Conservation (phyloP, 2,888 invertebrate species). For the Cephus runcator region DNA sequence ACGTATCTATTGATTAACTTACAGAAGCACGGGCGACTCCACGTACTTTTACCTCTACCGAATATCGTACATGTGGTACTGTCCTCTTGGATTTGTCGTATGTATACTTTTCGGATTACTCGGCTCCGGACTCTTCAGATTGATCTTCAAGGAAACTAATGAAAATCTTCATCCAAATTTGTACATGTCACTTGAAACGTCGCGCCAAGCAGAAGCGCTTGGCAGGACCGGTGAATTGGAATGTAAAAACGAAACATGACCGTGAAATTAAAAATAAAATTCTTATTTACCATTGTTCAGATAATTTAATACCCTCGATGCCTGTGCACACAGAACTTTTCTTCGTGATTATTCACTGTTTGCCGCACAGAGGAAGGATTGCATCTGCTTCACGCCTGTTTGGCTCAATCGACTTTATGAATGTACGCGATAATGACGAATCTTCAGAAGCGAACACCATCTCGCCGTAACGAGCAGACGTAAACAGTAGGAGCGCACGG, state of each 20-base stretch:
- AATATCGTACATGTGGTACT: slow-evolving; percentile 59
- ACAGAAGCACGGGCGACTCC: slow-evolving; percentile 15
- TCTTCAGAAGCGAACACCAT: slow-evolving; percentile 3
- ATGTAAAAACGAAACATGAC: not conserved
- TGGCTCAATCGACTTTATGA: not conserved
- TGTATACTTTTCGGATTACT: slow-evolving; percentile 39
- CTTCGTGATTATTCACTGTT: not conserved
- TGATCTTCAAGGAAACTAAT: not conserved
- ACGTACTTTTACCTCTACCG: slow-evolving; percentile 54
- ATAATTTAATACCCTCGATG: not conserved
- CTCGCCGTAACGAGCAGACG: slow-evolving; percentile 33
- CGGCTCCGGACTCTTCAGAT: not conserved
- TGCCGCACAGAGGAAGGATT: not conserved
- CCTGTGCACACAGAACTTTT: not conserved
- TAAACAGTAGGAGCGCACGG: slow-evolving; percentile 46
- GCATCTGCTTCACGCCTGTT: not conserved
- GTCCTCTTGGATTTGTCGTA: slow-evolving; percentile 49
- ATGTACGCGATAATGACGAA: not conserved
- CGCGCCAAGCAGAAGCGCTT: not conserved
- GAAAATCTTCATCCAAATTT: not conserved
- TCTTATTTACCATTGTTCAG: not conserved
- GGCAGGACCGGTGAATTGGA: too few species aligned
- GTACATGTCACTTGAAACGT: not conserved
- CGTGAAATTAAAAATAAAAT: not conserved
- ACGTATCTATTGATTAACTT: not conserved